Conservation (phyloP, 2,797 vertebrate species). For the Micrastur ruficollis region DNA sequence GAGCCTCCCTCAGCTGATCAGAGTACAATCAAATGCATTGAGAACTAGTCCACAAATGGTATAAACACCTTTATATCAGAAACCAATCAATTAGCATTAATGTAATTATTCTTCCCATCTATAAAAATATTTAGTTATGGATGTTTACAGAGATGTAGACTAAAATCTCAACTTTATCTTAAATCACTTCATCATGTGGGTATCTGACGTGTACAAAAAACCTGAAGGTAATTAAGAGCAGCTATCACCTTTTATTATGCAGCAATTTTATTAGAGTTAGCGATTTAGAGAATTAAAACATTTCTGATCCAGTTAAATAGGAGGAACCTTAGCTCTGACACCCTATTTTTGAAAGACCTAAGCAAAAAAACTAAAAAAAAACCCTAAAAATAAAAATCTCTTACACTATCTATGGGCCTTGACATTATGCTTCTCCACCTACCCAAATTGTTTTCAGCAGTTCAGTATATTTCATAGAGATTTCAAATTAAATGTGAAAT, state of each 20-base stretch:
- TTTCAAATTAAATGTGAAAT: constrained; percentile 44
- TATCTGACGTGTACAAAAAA: neutral
- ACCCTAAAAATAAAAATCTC: neutral
- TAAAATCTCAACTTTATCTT: neutral
- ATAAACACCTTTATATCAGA: neutral
- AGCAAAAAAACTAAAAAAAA: neutral
- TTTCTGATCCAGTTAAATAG: neutral
- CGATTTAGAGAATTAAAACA: neutral
- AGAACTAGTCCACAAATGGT: neutral
- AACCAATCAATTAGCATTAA: neutral
- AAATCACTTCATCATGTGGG: neutral
- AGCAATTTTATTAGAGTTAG: neutral
- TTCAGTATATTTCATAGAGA: neutral
- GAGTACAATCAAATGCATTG: neutral
- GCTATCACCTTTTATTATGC: neutral
- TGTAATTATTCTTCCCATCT: neutral
- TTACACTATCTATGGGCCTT: neutral
- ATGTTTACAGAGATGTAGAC: neutral
- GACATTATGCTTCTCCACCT: neutral
- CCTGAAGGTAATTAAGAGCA: neutral
- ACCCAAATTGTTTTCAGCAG: constrained; percentile 7
- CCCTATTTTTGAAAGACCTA: neutral
- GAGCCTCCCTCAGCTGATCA: neutral
- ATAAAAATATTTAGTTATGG: neutral
- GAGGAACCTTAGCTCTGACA: neutral